These are phyloP conservation scores for Hemichromis elongatus DNA, from an alignment of 2,113 vertebrate species.

Conservation along the genomic window DNA sequence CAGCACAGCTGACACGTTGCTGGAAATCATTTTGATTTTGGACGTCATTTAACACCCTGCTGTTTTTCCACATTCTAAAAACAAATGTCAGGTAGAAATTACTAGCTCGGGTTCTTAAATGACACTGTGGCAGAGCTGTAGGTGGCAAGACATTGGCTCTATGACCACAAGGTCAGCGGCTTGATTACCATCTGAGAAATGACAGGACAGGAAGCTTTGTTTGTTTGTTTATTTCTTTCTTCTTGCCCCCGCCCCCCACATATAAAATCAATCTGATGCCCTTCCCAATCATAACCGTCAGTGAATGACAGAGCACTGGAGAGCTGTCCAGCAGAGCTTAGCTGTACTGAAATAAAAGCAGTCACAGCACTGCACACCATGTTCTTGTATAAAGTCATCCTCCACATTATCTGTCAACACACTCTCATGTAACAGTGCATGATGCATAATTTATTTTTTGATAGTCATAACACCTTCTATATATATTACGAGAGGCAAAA, in stretches of 20 bases:
- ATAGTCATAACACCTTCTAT: neutral
- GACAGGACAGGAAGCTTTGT: neutral
- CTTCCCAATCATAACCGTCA: neutral
- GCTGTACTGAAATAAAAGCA: neutral
- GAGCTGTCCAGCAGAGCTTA: neutral
- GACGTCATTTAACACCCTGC: neutral
- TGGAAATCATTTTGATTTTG: neutral
- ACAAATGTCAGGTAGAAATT: neutral
- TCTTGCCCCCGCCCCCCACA: neutral
- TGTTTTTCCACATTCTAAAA: neutral
- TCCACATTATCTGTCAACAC: neutral
- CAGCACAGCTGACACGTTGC: neutral
- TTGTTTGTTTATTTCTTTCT: neutral
- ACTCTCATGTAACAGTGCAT: neutral
- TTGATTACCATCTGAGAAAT: neutral
- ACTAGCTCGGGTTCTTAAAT: neutral
- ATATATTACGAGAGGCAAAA: neutral
- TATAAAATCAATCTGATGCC: neutral
- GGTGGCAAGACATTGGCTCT: neutral
- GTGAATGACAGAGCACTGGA: neutral
- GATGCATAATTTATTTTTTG: neutral
- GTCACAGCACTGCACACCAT: neutral
- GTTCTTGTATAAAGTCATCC: neutral
- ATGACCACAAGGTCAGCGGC: neutral
- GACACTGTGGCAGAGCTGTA: neutral